Evolutionary conservation across 2,797 vertebrate genomes (phyloP).

Genomic region (Pteronotus mesoamericanus): DNA sequence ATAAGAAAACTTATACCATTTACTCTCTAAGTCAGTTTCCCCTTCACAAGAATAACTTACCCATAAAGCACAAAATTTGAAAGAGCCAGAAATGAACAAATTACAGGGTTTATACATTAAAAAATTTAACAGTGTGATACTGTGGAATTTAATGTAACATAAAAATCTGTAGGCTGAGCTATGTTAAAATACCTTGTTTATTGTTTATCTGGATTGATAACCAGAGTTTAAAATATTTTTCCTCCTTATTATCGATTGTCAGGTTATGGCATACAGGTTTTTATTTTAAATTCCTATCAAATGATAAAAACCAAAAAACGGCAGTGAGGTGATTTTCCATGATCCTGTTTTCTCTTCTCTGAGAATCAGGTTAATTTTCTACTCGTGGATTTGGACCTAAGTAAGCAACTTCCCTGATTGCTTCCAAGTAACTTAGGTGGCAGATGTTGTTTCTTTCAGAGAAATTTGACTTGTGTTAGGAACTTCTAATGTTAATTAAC

Average conservation of each 20-base stretch:
- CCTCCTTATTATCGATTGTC: not conserved
- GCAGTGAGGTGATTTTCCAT: not conserved
- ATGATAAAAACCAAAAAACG: slow-evolving; percentile 27
- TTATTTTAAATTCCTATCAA: slow-evolving; percentile 19
- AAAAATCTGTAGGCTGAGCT: not conserved
- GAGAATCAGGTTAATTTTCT: slow-evolving; percentile 16
- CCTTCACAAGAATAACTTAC: slow-evolving; percentile 1
- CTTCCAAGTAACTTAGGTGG: not conserved
- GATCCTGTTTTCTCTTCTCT: slow-evolving; percentile 39
- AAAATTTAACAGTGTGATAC: not conserved
- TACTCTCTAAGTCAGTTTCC: slow-evolving; percentile 1
- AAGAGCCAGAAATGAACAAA: not conserved
- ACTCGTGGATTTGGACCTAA: slow-evolving; percentile 43
- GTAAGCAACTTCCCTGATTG: slow-evolving; percentile 41
- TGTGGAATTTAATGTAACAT: not conserved
- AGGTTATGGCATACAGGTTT: not conserved
- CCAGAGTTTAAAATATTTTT: not conserved
- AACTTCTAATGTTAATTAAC: slow-evolving; percentile 39
- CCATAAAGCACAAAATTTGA: slow-evolving; percentile 22
- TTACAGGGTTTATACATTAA: not conserved
- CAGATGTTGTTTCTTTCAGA: slow-evolving; percentile 58
- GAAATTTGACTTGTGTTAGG: slow-evolving; percentile 49
- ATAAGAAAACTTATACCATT: slow-evolving; percentile 1
- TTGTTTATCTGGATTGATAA: not conserved
- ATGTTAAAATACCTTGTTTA: not conserved